phyloP scores from a whole-genome alignment of 2,888 invertebrate species.

The Metalampra italica region DNA sequence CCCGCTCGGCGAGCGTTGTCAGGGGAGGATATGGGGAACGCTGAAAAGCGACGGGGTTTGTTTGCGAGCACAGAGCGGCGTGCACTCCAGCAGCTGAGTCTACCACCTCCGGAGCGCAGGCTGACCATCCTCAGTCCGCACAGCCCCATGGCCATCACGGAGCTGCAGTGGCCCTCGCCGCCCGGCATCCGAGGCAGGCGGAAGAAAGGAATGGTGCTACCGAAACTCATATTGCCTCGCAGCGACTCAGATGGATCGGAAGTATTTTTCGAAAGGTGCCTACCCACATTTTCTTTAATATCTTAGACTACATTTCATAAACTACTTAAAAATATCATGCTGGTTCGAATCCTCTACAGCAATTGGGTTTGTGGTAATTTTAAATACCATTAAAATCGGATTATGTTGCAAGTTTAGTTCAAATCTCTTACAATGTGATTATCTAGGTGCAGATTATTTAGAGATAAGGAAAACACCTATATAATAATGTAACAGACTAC shows the following conservation, averaged over 20 bases:
- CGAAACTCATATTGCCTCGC: constrained; percentile 85
- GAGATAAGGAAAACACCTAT: background rate
- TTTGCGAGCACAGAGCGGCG: constrained; percentile 83
- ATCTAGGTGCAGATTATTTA: background rate
- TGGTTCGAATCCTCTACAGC: background rate
- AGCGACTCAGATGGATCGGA: constrained; percentile 86
- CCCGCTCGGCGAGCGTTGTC: constrained; percentile 81
- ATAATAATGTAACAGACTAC: background rate
- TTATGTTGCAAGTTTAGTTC: too few relatives aligned
- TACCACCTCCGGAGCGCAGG: constrained; percentile 82
- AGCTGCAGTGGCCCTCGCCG: constrained; percentile 80
- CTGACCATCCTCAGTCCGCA: constrained; percentile 90
- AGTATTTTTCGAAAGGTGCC: constrained; percentile 81
- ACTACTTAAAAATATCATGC: background rate
- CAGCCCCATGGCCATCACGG: constrained; percentile 84
- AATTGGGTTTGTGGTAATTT: background rate
- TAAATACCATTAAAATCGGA: background rate
- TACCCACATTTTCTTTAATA: constrained; percentile 10
- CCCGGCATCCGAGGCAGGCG: constrained; percentile 80
- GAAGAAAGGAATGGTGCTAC: constrained; percentile 85
- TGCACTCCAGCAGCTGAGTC: constrained; percentile 82
- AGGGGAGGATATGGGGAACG: constrained; percentile 80
- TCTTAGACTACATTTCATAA: background rate
- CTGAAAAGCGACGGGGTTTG: constrained; percentile 82
- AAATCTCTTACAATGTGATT: too few relatives aligned